Base-by-base conservation (phyloP, 2,113 vertebrate species). In the Picathartes gymnocephalus region DNA sequence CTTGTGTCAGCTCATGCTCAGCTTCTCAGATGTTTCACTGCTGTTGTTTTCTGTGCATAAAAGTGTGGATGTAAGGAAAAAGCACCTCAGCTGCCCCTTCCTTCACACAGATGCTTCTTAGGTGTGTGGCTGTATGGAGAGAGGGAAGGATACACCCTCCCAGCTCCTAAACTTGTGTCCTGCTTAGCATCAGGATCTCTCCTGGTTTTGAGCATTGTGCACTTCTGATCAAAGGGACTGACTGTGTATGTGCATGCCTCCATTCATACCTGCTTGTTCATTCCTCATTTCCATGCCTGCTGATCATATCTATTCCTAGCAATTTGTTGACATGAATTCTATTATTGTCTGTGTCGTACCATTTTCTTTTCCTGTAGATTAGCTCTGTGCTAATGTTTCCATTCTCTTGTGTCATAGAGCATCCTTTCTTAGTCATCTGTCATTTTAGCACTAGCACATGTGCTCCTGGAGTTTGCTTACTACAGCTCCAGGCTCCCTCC, bases 1-100 rank as follows among this genome's bases (percentile, higher is more conserved):
- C 1, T 3, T 10, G 40, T 6, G 13, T 25, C 21, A 58, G 47
- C 65, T 79, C 60, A 70, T 0, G 0, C 20, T 66, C 50, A 73
- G 3, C 45, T 81, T 62, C 47, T 54, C 78, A n/a, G 13, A 11
- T 39, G 51, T 56, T 73, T 57, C 42, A 14, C 18, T 66, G 69
- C 42, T 87, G n/a, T 11, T 70, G 24, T 61, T 25, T 81, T 44
- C 54, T 74, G 37, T 23, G 18, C 2, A 2, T 19, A 12, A 1
- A 81, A 31, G 33, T 3, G 5, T 9, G 47, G 44, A 50, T 16
- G 11, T 15, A 58, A 68, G 30, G 33, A 71, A 60, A 58, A 82
- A 30, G 27, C 1, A 3, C n/a, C 35, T 79, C 40, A 30, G 16
- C 21, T 56, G 39, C 53, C 65, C 57, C 54, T n/a, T 10, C 21